These are phyloP conservation scores for Heliconius nattereri DNA, from an alignment of 1,140 invertebrate genomes.

Conservation along the genomic window DNA sequence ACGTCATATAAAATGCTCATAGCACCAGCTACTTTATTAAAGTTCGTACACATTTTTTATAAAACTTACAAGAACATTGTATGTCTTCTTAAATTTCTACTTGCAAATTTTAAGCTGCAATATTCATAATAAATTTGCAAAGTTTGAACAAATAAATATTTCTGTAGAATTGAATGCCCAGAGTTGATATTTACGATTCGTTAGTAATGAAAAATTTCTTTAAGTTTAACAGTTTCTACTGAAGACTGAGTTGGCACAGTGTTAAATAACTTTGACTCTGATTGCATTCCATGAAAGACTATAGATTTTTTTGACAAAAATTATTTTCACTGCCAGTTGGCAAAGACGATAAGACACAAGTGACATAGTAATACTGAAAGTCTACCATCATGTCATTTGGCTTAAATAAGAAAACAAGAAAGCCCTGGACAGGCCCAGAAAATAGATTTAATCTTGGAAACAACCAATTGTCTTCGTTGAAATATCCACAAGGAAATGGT, in stretches of 20 bases:
- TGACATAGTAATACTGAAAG: too few species aligned
- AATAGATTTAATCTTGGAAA: too few species aligned
- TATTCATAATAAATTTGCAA: neutral
- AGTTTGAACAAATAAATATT: slow-evolving; percentile 10
- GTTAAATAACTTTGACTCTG: neutral
- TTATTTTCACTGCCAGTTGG: neutral
- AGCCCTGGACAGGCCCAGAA: too few species aligned
- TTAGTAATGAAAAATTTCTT: neutral
- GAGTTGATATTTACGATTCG: slow-evolving; percentile 7
- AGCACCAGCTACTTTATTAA: neutral
- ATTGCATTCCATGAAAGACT: neutral
- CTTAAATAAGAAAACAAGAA: too few species aligned
- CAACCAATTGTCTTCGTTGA: too few species aligned
- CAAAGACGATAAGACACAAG: too few species aligned
- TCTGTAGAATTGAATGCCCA: neutral
- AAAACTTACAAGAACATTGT: neutral
- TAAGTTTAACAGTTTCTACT: neutral
- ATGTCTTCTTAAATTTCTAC: neutral
- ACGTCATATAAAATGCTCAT: neutral
- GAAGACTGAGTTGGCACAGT: neutral
- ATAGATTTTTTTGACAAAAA: neutral
- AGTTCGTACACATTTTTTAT: neutral
- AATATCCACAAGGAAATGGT: too few species aligned
- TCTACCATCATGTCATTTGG: too few species aligned
- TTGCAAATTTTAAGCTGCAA: slow-evolving; percentile 1